Evolutionary conservation across 2,888 invertebrate genomes (phyloP), one percentile per base, ranked within the genome.

Genomic region (Mythimna ferrago): DNA sequence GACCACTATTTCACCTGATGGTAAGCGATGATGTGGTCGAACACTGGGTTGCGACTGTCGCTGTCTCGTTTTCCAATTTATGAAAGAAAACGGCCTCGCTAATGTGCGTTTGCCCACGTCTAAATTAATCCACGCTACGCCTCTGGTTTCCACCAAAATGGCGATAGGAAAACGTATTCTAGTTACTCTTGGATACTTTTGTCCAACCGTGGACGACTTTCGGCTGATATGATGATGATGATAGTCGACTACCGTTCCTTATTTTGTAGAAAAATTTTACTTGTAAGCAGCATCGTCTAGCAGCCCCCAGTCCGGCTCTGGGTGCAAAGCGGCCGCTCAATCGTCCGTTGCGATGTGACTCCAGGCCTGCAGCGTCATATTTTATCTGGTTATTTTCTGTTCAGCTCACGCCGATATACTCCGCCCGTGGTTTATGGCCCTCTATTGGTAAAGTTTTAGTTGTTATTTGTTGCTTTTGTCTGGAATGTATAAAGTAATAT

Each of bases 371-470:
- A 71, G 44, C 44, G 0, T 81, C 80, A 81, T 85, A 79, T 87
- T 83, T 86, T 76, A 83, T 71, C 79, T 73, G 64, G 72, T 81
- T 84, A 85, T 71, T 80, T 83, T 76, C 71, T 76, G 60, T 76
- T 66, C 80, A 65, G 57, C 71, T 67, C 71, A 61, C 85, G 76
- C 66, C 76, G 57, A 67, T 65, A 75, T 72, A 73, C 56, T 48
- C 48, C 26, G 67, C 65, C 51, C 21, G 61, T 75, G 57, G 58
- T 78, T 83, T 80, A 80, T 85, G 35, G 14, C 35, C 57, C 66
- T 69, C 68, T 71, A 56, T 66, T 77, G 57, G 58, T 71, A 44
- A 9, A 65, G 11, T 71, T 75, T 62, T 21, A 71, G 60, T 38
- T 26, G n/a, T 41, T 44, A 48, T 66, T 66, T 54, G 11, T 26